A percentile compares a stretch with the other conserved stretches of the same genome.
phyloP scores from a whole-genome alignment of 2,888 invertebrate species.

The Nasonovia ribisnigri region DNA sequence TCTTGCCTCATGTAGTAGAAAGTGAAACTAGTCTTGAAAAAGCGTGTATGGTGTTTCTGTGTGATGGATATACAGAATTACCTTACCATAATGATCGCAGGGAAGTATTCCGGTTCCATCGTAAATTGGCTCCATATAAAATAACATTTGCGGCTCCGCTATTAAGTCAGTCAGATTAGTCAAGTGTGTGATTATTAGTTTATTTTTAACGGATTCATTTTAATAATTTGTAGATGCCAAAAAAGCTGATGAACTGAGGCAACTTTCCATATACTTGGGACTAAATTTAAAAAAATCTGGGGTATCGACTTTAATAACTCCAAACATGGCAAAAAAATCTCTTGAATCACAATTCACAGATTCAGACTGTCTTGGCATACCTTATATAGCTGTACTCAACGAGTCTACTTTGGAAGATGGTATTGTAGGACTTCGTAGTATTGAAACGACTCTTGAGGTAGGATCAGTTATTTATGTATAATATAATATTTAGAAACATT shows the following conservation, averaged over 20 bases:
- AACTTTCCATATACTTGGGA: constrained; percentile 74
- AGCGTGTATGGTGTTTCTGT: constrained; percentile 74
- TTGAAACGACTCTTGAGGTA: constrained; percentile 77
- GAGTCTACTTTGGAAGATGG: constrained; percentile 80
- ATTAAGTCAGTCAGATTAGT: constrained; percentile 50
- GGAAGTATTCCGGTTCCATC: constrained; percentile 75
- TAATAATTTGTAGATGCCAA: constrained; percentile 68
- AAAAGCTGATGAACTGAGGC: constrained; percentile 72
- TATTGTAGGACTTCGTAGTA: constrained; percentile 74
- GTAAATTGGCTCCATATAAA: constrained; percentile 83
- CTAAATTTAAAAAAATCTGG: constrained; percentile 73
- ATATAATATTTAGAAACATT: constrained; percentile 19
- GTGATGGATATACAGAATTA: constrained; percentile 73
- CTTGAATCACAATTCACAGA: constrained; percentile 71
- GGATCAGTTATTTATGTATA: constrained; percentile 5
- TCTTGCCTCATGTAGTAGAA: constrained; percentile 71
- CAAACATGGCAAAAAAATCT: constrained; percentile 68
- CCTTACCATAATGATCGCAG: constrained; percentile 69
- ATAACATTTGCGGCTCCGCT: constrained; percentile 75
- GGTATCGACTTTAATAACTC: constrained; percentile 70
- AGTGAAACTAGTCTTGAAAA: constrained; percentile 73
- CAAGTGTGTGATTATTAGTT: neutral
- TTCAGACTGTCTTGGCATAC: constrained; percentile 78
- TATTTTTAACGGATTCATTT: neutral
- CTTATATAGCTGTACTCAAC: constrained; percentile 80